A percentile compares a stretch with the other conserved stretches of the same genome.
Conservation (phyloP, 2,888 invertebrate genomes). For the Micoletzkya japonica region DNA sequence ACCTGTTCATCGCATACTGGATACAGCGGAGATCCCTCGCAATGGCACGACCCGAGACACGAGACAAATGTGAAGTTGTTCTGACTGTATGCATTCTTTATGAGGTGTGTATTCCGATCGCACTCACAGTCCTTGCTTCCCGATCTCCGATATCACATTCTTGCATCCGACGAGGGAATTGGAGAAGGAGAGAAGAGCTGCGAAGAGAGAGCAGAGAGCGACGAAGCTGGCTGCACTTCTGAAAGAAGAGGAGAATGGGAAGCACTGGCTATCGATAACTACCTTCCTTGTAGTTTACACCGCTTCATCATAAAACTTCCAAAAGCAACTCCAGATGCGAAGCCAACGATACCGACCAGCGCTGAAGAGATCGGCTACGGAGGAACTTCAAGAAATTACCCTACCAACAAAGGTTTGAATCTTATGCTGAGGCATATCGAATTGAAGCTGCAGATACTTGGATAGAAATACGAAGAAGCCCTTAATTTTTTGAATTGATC, state of each 20-base stretch:
- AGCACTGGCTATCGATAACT: not conserved
- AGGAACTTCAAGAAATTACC: not conserved
- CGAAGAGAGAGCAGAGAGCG: constrained; percentile 52
- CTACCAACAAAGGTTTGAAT: constrained; percentile 58
- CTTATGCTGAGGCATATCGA: constrained; percentile 61
- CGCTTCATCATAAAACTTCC: constrained; percentile 50
- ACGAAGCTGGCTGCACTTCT: constrained; percentile 54
- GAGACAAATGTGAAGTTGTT: constrained; percentile 43
- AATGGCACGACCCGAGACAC: constrained; percentile 63
- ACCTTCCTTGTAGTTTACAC: constrained; percentile 47
- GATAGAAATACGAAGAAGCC: constrained; percentile 63
- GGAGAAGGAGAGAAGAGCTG: constrained; percentile 51
- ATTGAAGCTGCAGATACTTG: constrained; percentile 63
- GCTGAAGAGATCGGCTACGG: constrained; percentile 32
- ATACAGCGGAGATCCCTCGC: constrained; percentile 61
- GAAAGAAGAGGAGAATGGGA: not conserved
- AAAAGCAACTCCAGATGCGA: constrained; percentile 49
- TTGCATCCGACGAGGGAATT: constrained; percentile 61
- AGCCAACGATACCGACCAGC: constrained; percentile 51
- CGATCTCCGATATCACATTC: constrained; percentile 56
- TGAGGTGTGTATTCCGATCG: too few relatives aligned
- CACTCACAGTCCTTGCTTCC: constrained; percentile 41
- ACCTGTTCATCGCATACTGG: constrained; percentile 62
- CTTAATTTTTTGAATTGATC: not conserved
- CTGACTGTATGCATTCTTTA: not conserved